Percentiles rank a stretch among this genome's conserved stretches.
Evolutionary conservation across 2,888 invertebrate genomes (phyloP).

Genomic region (Chirona hameri): DNA sequence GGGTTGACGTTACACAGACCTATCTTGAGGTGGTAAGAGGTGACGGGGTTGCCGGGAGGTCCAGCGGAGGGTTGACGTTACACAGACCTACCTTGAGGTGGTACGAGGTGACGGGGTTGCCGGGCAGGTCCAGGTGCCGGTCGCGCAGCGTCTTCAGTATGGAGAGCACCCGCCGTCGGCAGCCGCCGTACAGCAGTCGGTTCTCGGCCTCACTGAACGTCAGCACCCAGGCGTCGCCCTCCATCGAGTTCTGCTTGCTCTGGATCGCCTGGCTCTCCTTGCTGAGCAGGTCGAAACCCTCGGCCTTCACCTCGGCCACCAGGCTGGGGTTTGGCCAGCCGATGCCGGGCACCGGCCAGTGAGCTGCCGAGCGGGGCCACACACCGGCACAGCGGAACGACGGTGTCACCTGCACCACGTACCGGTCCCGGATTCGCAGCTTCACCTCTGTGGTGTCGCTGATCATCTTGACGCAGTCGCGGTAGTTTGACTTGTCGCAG

Average conservation of each 20-base stretch:
- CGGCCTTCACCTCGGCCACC: constrained; percentile 84
- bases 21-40: no score
- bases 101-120: constrained; percentile 84
- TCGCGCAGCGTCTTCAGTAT: constrained; percentile 85
- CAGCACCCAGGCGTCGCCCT: constrained; percentile 93
- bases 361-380: constrained; percentile 90
- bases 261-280: constrained; percentile 70
- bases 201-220: constrained; percentile 89
- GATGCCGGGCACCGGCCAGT: constrained; percentile 87
- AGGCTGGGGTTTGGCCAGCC: constrained; percentile 90
- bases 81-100: constrained; percentile 77
- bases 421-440: constrained; percentile 79
- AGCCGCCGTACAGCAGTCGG: constrained; percentile 78
- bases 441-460: constrained; percentile 91
- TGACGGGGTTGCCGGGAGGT: no score
- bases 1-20: no score
- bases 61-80: no score
- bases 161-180: constrained; percentile 78
- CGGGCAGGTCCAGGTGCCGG: constrained; percentile 68
- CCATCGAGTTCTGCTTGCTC: constrained; percentile 76
- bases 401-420: constrained; percentile 89
- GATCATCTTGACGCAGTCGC: constrained; percentile 90
- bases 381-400: constrained; percentile 90
- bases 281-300: constrained; percentile 80
- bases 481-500: constrained; percentile 86